A percentile compares a stretch with the other conserved stretches of the same genome.
phyloP scores from a whole-genome alignment of 2,113 vertebrate species.

The Prionailurus viverrinus region DNA sequence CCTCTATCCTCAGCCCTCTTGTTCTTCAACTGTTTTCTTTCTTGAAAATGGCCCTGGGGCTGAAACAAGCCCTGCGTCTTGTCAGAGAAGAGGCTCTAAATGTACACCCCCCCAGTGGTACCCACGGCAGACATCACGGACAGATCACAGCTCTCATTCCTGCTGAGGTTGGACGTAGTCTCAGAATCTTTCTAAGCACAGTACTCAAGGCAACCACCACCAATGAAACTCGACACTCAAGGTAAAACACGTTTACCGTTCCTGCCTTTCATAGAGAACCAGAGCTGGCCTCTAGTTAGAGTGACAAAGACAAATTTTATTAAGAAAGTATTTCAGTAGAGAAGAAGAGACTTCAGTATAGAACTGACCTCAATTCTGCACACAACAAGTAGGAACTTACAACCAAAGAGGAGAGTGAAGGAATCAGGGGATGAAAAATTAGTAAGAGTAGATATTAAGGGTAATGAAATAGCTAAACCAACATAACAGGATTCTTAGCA shows the following conservation, averaged over 20 bases:
- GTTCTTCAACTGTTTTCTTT: background rate
- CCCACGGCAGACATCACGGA: background rate
- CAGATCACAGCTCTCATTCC: background rate
- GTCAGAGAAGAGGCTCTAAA: background rate
- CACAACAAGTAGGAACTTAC: background rate
- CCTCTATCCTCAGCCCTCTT: background rate
- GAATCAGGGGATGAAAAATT: background rate
- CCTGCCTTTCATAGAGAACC: background rate
- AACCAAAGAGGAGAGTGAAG: background rate
- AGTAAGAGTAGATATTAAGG: background rate
- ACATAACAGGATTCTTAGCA: background rate
- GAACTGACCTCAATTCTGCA: background rate
- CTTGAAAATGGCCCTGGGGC: background rate
- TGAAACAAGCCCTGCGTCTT: background rate
- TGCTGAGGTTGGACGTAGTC: background rate
- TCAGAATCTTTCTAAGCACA: background rate
- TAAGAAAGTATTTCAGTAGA: background rate
- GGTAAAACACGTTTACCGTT: background rate
- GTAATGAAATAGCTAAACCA: background rate
- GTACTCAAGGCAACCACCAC: background rate
- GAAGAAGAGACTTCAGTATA: background rate
- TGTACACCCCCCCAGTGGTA: accelerated
- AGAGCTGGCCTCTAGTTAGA: background rate
- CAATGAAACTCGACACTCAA: background rate
- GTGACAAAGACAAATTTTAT: background rate